Conservation (phyloP, 2,888 invertebrate genomes). For the Lysandra coridon region DNA sequence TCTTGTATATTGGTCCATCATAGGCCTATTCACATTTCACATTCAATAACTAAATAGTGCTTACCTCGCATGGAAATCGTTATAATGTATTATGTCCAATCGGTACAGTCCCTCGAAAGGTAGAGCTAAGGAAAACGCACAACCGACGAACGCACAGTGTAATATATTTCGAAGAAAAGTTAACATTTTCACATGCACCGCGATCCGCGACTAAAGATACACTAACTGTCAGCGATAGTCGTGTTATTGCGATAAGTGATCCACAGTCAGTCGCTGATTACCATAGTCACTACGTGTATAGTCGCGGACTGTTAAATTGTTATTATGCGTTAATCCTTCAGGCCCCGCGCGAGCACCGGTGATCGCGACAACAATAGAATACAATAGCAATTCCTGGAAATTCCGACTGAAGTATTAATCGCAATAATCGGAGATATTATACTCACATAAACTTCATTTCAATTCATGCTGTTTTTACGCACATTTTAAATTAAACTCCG, state of each 20-base stretch:
- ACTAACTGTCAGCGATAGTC: not conserved
- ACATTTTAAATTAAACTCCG: too few relatives aligned
- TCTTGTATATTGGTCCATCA: too few relatives aligned
- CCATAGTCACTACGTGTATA: not conserved
- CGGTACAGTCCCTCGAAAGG: constrained; percentile 71
- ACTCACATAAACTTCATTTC: too few relatives aligned
- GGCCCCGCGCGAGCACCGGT: too few relatives aligned
- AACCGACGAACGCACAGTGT: constrained; percentile 41
- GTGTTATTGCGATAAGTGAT: not conserved
- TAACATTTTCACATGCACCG: not conserved
- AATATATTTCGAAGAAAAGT: constrained; percentile 35
- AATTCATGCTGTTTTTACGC: too few relatives aligned
- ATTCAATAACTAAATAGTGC: constrained; percentile 39
- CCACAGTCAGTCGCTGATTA: not conserved
- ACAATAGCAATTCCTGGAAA: too few relatives aligned
- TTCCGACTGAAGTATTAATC: too few relatives aligned
- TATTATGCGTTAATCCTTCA: not conserved
- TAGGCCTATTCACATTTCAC: too few relatives aligned
- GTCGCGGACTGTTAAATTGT: not conserved
- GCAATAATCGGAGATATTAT: not conserved
- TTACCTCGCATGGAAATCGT: constrained; percentile 81
- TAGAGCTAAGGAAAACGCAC: constrained; percentile 52
- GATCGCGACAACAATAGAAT: too few relatives aligned
- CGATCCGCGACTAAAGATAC: not conserved
- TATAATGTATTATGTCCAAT: constrained; percentile 79